These are phyloP conservation scores for Nemotelus nigrinus DNA, from an alignment of 2,888 invertebrate genomes.

Conservation along the genomic window DNA sequence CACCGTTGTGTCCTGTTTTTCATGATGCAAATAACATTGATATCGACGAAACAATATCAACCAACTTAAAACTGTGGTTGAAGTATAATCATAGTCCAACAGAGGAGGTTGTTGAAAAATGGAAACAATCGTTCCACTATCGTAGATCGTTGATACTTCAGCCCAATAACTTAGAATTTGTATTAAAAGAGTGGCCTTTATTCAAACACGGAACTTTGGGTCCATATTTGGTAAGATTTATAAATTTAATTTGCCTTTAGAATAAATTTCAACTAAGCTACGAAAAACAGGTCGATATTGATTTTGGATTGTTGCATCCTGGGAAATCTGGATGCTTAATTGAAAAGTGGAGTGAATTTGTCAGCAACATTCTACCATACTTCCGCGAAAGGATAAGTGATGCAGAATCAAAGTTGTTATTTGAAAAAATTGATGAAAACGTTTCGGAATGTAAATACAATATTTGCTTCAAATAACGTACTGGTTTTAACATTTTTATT, in stretches of 20 bases:
- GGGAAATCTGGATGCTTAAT: background rate
- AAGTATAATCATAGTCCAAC: background rate
- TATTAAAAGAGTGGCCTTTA: slow-evolving; percentile 6
- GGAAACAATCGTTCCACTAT: background rate
- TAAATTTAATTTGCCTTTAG: background rate
- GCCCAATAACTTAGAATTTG: background rate
- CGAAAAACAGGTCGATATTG: background rate
- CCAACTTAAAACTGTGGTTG: background rate
- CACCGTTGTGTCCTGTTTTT: background rate
- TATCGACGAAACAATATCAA: background rate
- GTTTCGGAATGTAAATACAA: background rate
- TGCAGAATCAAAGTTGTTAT: background rate
- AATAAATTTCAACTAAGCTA: background rate
- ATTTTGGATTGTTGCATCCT: background rate
- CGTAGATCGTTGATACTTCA: background rate
- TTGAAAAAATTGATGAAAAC: background rate
- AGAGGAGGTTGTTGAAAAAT: background rate
- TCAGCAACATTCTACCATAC: background rate
- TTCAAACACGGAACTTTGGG: background rate
- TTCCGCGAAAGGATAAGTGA: background rate
- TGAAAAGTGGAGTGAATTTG: background rate
- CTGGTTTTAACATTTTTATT: background rate
- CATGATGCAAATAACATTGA: background rate
- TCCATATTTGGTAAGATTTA: background rate
- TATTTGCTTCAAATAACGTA: background rate